Percentiles rank a stretch among this genome's conserved stretches.
Conservation (phyloP, 2,888 invertebrate species). For the Ormyrus rosae region DNA sequence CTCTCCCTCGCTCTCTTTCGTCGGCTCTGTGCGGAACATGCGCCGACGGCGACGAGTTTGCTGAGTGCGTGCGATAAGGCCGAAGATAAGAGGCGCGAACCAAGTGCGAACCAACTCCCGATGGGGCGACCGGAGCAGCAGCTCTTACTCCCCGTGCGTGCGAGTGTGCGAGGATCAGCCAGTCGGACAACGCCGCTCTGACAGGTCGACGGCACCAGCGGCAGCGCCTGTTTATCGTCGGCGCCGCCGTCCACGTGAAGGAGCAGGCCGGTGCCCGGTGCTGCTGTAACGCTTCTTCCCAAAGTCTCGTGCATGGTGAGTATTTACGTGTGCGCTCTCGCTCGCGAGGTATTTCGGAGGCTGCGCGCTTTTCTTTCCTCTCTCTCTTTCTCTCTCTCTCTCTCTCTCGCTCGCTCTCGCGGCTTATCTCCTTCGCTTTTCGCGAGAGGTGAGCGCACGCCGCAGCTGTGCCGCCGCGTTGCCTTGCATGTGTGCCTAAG, state of each 20-base stretch:
- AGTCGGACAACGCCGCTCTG: conserved; percentile 29
- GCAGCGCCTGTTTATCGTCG: background rate
- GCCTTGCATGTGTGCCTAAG: background rate
- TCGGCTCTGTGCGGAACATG: conserved; percentile 32
- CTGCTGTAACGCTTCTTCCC: too few species aligned
- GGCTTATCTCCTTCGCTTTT: conserved; percentile 8
- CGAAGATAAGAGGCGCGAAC: too few species aligned
- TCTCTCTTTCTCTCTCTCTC: background rate
- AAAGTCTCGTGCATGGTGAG: conserved; percentile 51
- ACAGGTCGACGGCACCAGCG: conserved; percentile 41
- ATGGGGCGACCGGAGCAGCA: background rate
- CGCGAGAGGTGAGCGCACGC: background rate
- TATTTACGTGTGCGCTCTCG: background rate
- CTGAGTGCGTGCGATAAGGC: conserved; percentile 11
- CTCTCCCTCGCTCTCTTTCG: background rate
- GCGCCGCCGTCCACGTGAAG: conserved; percentile 11
- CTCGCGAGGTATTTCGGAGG: background rate
- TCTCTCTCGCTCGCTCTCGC: background rate
- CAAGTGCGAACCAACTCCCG: background rate
- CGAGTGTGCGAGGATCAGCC: conserved; percentile 4
- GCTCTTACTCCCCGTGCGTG: background rate
- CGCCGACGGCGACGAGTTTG: conserved; percentile 48
- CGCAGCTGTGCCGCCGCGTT: background rate
- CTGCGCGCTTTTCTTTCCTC: background rate
- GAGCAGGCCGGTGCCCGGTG: background rate